A percentile compares a stretch with the other conserved stretches of the same genome.
Conservation (phyloP, 2,113 vertebrate species). For the Nycticryphes semicollaris region DNA sequence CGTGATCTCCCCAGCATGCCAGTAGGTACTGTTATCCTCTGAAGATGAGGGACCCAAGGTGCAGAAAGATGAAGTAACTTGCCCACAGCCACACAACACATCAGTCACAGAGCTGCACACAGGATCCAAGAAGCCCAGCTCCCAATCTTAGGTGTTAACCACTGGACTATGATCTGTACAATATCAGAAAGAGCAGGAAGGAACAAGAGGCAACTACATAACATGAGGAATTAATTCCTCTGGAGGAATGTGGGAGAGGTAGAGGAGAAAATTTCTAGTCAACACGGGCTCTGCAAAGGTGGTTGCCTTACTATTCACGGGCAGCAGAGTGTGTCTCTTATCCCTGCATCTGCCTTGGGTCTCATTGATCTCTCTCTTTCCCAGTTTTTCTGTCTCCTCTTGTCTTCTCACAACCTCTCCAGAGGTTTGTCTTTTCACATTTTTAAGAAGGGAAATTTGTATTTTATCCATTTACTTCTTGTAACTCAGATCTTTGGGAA, state of each 20-base stretch:
- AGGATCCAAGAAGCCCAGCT: background rate
- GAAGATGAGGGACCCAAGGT: background rate
- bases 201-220: background rate
- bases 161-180: slow-evolving; percentile 6
- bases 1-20: background rate
- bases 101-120: background rate
- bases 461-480: background rate
- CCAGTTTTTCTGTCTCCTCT: background rate
- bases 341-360: background rate
- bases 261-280: background rate
- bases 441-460: background rate
- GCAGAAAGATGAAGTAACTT: background rate
- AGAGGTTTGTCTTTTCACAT: background rate
- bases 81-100: background rate
- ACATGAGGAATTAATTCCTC: background rate
- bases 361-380: background rate
- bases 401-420: background rate
- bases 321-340: background rate
- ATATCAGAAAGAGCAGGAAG: background rate
- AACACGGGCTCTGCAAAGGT: background rate
- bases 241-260: background rate
- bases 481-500: background rate
- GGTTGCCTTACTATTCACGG: background rate
- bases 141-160: background rate
- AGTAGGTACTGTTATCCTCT: background rate